phyloP scores from a whole-genome alignment of 2,888 invertebrate species.

The Leptopilina myrica region DNA sequence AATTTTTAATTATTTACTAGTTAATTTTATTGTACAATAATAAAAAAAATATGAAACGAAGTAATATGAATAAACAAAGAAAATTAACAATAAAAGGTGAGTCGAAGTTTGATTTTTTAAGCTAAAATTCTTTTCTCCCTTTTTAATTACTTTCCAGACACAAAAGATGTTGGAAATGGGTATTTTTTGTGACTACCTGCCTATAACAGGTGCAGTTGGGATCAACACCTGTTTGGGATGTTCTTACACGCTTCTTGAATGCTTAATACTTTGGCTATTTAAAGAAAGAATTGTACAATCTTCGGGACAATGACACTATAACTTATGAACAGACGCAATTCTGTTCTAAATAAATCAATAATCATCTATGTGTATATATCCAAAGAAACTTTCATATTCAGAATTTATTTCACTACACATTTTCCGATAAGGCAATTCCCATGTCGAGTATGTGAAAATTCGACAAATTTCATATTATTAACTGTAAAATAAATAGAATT shows the following conservation, averaged over 20 bases:
- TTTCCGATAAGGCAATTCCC: not conserved
- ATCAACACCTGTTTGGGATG: conserved; percentile 30
- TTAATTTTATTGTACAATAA: no score
- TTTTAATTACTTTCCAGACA: no score
- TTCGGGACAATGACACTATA: conserved; percentile 21
- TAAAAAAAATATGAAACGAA: no score
- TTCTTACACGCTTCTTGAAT: not conserved
- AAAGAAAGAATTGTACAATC: not conserved
- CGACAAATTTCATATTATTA: no score
- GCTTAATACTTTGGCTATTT: conserved; percentile 6
- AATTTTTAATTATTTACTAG: no score
- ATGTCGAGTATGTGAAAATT: not conserved
- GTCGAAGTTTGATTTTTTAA: not conserved
- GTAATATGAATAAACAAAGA: no score
- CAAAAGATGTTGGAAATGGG: conserved; percentile 20
- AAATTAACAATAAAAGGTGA: not conserved
- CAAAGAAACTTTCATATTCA: not conserved
- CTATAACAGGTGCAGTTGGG: conserved; percentile 32
- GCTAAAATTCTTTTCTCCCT: not conserved
- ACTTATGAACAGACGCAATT: conserved; percentile 29
- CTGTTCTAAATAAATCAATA: conserved; percentile 28
- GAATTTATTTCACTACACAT: not conserved
- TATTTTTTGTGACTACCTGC: conserved; percentile 27
- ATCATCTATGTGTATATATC: not conserved
- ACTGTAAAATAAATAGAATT: no score